Percentiles rank a stretch among this genome's conserved stretches.
These are phyloP conservation scores for Indicator maculatus DNA, from an alignment of 2,113 vertebrate species.

Conservation along the genomic window DNA sequence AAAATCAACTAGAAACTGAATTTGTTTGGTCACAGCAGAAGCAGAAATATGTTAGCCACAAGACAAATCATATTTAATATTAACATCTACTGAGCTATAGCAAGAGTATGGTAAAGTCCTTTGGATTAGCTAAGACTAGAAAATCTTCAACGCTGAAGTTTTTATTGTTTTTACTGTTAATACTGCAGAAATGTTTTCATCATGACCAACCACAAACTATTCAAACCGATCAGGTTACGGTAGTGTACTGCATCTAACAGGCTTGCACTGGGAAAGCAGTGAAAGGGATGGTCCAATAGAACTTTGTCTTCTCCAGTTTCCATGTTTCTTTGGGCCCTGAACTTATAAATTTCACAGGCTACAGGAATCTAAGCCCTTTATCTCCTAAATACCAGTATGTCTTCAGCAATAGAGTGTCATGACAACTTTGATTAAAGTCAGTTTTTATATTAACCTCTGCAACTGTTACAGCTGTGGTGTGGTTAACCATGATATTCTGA, in stretches of 20 bases:
- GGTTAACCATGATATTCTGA: neutral
- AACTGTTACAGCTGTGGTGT: neutral
- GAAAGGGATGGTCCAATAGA: neutral
- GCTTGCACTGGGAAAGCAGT: neutral
- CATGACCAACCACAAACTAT: neutral
- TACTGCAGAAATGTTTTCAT: slow-evolving; percentile 14
- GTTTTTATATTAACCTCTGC: neutral
- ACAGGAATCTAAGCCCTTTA: neutral
- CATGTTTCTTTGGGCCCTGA: neutral
- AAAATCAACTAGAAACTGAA: slow-evolving; percentile 17
- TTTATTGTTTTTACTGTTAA: slow-evolving; percentile 40
- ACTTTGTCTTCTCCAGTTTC: neutral
- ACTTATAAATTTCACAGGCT: neutral
- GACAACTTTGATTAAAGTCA: neutral
- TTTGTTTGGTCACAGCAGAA: slow-evolving; percentile 26
- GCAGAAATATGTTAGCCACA: slow-evolving; percentile 9
- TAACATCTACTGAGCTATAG: neutral
- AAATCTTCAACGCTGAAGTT: neutral
- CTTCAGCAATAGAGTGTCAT: neutral
- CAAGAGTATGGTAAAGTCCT: slow-evolving; percentile 16
- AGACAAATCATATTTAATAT: slow-evolving; percentile 9
- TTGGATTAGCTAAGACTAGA: slow-evolving; percentile 21
- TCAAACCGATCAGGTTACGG: neutral
- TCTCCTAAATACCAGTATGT: neutral
- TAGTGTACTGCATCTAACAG: neutral